Conservation (phyloP, 2,113 vertebrate genomes). For the Scomber japonicus region DNA sequence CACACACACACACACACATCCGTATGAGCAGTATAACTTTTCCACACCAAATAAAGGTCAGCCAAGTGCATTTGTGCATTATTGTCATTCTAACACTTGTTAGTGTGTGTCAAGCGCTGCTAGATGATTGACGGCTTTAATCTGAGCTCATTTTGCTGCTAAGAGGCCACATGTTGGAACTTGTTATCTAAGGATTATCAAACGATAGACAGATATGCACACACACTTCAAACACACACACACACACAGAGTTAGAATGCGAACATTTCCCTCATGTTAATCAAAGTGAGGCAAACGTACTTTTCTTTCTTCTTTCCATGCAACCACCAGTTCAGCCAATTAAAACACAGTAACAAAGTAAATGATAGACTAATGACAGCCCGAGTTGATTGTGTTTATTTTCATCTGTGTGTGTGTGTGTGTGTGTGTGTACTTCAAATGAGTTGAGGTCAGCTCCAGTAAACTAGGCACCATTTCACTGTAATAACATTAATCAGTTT, state of each 20-base stretch:
- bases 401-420: conserved; percentile 22
- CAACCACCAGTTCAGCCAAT: conserved; percentile 28
- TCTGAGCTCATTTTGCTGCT: conserved; percentile 66
- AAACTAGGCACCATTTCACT: conserved; percentile 42
- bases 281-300: background rate
- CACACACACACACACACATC: background rate
- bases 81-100: conserved; percentile 27
- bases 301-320: conserved; percentile 20
- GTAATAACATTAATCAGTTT: conserved; percentile 64
- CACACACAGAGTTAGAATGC: conserved; percentile 23
- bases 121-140: conserved; percentile 73
- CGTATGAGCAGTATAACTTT: background rate
- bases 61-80: conserved; percentile 21
- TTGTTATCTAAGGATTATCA: conserved; percentile 77
- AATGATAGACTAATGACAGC: conserved; percentile 50
- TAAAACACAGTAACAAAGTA: conserved; percentile 56
- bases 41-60: conserved; percentile 10
- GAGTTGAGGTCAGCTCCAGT: conserved; percentile 30
- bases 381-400: conserved; percentile 60
- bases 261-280: conserved; percentile 13
- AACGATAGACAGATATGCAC: conserved; percentile 54
- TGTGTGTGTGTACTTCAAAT: conserved; percentile 32
- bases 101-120: conserved; percentile 46
- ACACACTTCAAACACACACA: conserved; percentile 12
- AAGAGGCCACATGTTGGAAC: conserved; percentile 71